Percentiles rank a stretch among this genome's conserved stretches.
Evolutionary conservation across 2,113 vertebrate genomes (phyloP).

Genomic region (Ascaphus truei): DNA sequence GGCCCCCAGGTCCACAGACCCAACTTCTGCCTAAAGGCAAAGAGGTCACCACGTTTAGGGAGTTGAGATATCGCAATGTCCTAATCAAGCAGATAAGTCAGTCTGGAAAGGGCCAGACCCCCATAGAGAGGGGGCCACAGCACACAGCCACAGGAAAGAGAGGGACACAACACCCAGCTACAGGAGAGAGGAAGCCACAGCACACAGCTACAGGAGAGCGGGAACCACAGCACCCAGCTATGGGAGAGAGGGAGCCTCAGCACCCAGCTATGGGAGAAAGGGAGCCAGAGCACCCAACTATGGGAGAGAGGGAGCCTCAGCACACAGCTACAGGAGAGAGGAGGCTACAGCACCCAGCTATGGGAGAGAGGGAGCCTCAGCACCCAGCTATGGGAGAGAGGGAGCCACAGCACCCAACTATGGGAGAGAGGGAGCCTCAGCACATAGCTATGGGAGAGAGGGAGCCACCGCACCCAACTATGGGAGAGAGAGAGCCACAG

Average conservation of each 20-base stretch:
- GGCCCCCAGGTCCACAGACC: not conserved
- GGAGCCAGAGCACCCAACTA: not conserved
- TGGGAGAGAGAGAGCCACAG: conserved; percentile 23
- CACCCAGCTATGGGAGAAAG: not conserved
- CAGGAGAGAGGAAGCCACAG: fast-evolving
- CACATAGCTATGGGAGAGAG: not conserved
- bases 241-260: not conserved
- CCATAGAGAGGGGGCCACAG: conserved; percentile 52
- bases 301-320: not conserved
- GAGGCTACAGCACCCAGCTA: not conserved
- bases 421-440: not conserved
- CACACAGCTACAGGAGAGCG: not conserved
- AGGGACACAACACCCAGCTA: fast-evolving
- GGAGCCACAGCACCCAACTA: not conserved
- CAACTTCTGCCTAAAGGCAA: conserved; percentile 43
- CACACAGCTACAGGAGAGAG: not conserved
- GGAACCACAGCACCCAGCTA: not conserved
- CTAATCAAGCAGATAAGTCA: conserved; percentile 57
- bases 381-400: too few relatives aligned
- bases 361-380: not conserved
- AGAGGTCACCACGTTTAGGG: conserved; percentile 88
- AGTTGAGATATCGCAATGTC: conserved; percentile 71
- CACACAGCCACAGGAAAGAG: too few relatives aligned
- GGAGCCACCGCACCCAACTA: not conserved
- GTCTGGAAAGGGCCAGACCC: conserved; percentile 48